Evolutionary conservation across 92 coral and sea anemone genomes (phyloP).

Genomic region (Epizoanthus illoricatus): DNA sequence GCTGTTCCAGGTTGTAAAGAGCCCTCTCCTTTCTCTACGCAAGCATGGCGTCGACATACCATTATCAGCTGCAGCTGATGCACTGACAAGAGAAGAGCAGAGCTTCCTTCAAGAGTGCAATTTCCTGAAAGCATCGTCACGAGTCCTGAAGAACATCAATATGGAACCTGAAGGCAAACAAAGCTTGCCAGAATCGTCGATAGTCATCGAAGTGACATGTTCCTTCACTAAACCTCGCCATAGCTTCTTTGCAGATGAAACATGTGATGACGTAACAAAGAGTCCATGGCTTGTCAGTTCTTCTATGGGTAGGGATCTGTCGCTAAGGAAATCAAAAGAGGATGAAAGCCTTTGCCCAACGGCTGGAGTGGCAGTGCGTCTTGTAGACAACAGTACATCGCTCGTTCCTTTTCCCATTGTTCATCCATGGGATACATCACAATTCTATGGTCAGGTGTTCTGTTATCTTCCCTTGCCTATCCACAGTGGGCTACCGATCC

Average conservation of each 20-base stretch:
- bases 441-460: too few species aligned
- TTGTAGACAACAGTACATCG: not conserved
- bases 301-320: slow-evolving; percentile 36
- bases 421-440: too few species aligned
- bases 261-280: not conserved
- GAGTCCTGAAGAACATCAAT: not conserved
- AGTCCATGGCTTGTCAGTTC: slow-evolving; percentile 40
- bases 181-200: slow-evolving; percentile 20
- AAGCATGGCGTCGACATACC: slow-evolving; percentile 4
- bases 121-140: slow-evolving; percentile 12
- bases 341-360: slow-evolving; percentile 33
- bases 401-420: too few species aligned
- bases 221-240: slow-evolving; percentile 10
- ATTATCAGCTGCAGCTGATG: slow-evolving; percentile 1
- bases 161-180: too few species aligned
- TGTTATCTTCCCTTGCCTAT: slow-evolving; percentile 69
- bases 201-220: slow-evolving; percentile 4
- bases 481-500: slow-evolving; percentile 64
- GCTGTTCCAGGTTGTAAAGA: slow-evolving; percentile 45
- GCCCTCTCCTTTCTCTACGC: not conserved
- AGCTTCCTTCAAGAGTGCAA: not conserved
- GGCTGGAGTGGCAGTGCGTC: slow-evolving; percentile 40
- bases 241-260: not conserved
- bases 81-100: slow-evolving; percentile 12
- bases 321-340: slow-evolving; percentile 2